A percentile compares a stretch with the other conserved stretches of the same genome.
Conservation (phyloP, 1,140 invertebrate genomes). For the Brachionus calyciflorus region DNA sequence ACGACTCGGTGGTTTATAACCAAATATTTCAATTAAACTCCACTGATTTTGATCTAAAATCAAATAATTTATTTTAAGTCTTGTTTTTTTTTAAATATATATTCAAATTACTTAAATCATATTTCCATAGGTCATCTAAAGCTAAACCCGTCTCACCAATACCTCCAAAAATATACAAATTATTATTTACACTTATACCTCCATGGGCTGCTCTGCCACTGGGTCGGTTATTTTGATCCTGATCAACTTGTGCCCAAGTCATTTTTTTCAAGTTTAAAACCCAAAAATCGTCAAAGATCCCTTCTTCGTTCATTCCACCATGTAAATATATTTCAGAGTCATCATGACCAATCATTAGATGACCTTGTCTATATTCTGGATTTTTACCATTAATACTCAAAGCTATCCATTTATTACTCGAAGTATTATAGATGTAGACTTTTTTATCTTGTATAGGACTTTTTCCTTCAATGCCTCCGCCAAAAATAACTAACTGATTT, state of each 20-base stretch:
- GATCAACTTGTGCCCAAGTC: constrained; percentile 54
- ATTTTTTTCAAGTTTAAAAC: constrained; percentile 56
- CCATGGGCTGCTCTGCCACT: constrained; percentile 59
- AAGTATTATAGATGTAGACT: constrained; percentile 56
- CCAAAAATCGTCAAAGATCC: constrained; percentile 59
- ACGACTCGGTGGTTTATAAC: constrained; percentile 55
- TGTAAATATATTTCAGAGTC: constrained; percentile 56
- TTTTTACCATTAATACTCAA: constrained; percentile 53
- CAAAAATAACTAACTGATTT: constrained; percentile 57
- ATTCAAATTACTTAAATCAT: constrained; percentile 54
- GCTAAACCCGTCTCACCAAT: constrained; percentile 56
- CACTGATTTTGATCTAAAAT: constrained; percentile 53
- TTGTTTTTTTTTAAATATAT: constrained; percentile 48
- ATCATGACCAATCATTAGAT: constrained; percentile 54
- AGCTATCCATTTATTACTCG: constrained; percentile 52
- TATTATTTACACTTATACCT: constrained; percentile 51
- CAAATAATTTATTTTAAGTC: not conserved
- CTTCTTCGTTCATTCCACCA: constrained; percentile 58
- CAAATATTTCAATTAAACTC: constrained; percentile 54
- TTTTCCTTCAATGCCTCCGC: constrained; percentile 57
- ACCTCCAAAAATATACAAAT: constrained; percentile 59
- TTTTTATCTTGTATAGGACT: constrained; percentile 57
- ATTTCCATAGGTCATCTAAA: constrained; percentile 56
- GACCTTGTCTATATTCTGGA: constrained; percentile 60
- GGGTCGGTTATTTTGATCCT: constrained; percentile 47